A percentile compares a stretch with the other conserved stretches of the same genome.
Conservation (phyloP, 2,888 invertebrate genomes). For the Abrostola triplasia region DNA sequence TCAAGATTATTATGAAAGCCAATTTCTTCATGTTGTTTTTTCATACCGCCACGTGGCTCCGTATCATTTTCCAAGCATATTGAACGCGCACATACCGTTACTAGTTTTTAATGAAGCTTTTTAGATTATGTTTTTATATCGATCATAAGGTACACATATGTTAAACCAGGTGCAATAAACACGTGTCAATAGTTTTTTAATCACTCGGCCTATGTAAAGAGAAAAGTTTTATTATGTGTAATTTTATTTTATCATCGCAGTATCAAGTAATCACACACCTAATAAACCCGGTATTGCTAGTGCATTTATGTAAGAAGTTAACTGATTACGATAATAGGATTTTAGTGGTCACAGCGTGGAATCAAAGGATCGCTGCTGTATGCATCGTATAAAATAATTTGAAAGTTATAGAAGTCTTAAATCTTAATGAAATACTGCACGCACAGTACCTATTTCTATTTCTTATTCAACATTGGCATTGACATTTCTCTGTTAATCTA, state of each 20-base stretch:
- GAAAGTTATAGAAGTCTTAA: neutral
- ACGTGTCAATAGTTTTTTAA: conserved; percentile 39
- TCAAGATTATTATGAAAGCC: neutral
- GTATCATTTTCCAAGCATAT: conserved; percentile 68
- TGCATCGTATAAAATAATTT: too few species aligned
- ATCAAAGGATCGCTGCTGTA: too few species aligned
- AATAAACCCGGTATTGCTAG: too few species aligned
- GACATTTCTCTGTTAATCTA: conserved; percentile 12
- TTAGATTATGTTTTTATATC: conserved; percentile 36
- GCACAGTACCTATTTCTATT: neutral
- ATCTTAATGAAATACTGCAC: neutral
- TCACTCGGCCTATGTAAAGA: too few species aligned
- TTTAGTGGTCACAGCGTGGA: too few species aligned
- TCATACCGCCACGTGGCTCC: conserved; percentile 60
- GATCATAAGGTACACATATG: conserved; percentile 49
- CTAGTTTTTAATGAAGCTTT: conserved; percentile 46
- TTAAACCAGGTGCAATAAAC: conserved; percentile 51
- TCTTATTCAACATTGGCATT: conserved; percentile 2
- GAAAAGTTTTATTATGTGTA: too few species aligned
- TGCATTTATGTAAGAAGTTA: too few species aligned
- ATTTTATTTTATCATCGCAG: too few species aligned
- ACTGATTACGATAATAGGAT: too few species aligned
- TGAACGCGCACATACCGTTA: conserved; percentile 57
- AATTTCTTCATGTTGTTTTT: conserved; percentile 30
- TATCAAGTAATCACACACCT: too few species aligned